Conservation (phyloP, 2,113 vertebrate genomes). For the Tragelaphus buxtoni region DNA sequence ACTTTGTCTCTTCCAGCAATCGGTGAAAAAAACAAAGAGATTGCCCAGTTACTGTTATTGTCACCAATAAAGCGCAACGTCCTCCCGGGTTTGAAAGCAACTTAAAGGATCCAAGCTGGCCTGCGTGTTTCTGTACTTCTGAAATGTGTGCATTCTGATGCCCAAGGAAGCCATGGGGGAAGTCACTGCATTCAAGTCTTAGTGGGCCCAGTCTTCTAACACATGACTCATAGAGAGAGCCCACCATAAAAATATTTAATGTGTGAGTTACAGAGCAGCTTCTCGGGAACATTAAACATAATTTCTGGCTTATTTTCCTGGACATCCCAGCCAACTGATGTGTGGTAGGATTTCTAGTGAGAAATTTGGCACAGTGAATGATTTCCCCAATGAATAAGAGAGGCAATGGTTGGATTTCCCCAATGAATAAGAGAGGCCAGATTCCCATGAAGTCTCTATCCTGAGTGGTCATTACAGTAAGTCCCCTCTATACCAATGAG, state of each 20-base stretch:
- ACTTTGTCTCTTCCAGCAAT: slow-evolving; percentile 1
- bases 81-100: background rate
- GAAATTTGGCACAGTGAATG: background rate
- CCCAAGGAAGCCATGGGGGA: background rate
- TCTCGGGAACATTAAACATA: background rate
- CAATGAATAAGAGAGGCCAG: fast-evolving
- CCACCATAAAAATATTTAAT: background rate
- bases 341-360: background rate
- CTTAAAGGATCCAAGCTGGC: background rate
- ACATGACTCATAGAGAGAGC: background rate
- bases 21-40: slow-evolving; percentile 13
- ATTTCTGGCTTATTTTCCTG: background rate
- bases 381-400: background rate
- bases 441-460: background rate
- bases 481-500: background rate
- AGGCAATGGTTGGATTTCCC: background rate
- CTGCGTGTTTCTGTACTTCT: background rate
- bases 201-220: background rate
- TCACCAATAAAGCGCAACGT: background rate
- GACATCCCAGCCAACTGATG: background rate
- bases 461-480: background rate
- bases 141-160: background rate
- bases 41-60: background rate
- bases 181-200: background rate
- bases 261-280: background rate